Evolutionary conservation across 2,797 vertebrate species (phyloP), one percentile per base, ranked within the genome.

Genomic region (Bucorvus abyssinicus): DNA sequence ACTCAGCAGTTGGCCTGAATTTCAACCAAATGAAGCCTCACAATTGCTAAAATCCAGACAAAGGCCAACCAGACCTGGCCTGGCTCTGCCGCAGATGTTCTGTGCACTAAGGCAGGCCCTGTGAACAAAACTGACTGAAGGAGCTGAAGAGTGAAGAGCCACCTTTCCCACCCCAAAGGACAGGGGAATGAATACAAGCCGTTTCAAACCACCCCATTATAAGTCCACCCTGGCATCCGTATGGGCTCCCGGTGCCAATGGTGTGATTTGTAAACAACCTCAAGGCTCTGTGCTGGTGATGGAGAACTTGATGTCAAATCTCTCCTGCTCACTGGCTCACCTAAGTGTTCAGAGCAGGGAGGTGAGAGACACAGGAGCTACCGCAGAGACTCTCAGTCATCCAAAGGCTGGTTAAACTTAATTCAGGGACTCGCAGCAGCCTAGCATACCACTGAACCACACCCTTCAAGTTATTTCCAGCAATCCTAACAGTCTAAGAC

Each of bases 381-480:
- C 59, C 1, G 1, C 50, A 22, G 26, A 34, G 53, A 16, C 52
- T 74, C 40, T 12, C 0, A 1, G 26, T 60, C 47, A 80, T 40
- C 69, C 40, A 6, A 36, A 80, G 56, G 56, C 75, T 89, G 49
- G 32, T 61, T 74, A 53, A 75, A 70, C 12, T 40, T 36, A 55
- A 77, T 8, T 27, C 50, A 71, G 60, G 49, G 73, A 57, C 89
- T 75, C 3, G 1, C 23, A 47, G 74, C 61, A 84, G 83, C 61
- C 61, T 6, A 78, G 38, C 61, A 74, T 52, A 81, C 69, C 86
- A 55, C 36, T 23, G 89, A 67, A 64, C 88, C 78, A 81, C 90
- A 81, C 65, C 42, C 65, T 69, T 9, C 20, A 4, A 80, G 38
- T 21, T 56, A 92, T 59, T 90, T 87, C 49, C 83, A 93, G 76